These are phyloP conservation scores for Brachionus sp. DNA, from an alignment of 1,140 invertebrate genomes.

Conservation along the genomic window DNA sequence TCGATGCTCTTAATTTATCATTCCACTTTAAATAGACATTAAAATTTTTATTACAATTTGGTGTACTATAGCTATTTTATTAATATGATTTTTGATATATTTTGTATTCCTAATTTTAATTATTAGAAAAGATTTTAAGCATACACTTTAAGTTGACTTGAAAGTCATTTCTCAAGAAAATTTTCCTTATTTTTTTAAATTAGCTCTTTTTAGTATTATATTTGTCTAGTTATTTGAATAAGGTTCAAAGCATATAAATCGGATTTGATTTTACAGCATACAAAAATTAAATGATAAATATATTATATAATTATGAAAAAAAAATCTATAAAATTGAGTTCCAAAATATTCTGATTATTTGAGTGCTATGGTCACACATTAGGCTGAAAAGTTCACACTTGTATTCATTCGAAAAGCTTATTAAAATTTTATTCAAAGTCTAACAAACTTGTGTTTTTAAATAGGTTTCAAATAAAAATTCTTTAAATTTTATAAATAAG, in stretches of 20 bases:
- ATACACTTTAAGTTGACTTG: background rate
- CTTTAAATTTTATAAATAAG: background rate
- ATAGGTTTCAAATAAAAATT: background rate
- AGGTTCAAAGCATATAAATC: background rate
- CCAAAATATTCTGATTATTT: background rate
- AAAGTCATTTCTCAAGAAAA: background rate
- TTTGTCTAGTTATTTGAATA: background rate
- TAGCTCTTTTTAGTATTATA: background rate
- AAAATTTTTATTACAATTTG: background rate
- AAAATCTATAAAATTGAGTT: too few species aligned
- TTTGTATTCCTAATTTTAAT: background rate
- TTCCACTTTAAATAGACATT: background rate
- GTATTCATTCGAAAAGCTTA: background rate
- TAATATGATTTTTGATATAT: background rate
- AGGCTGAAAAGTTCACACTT: background rate
- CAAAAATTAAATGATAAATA: background rate
- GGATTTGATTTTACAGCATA: background rate
- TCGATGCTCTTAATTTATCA: slow-evolving; percentile 17
- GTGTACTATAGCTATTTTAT: background rate
- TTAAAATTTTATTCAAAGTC: background rate
- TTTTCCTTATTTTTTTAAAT: background rate
- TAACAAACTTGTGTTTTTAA: background rate
- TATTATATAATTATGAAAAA: background rate
- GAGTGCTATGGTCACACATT: too few species aligned
- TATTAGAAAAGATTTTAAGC: background rate